A percentile compares a stretch with the other conserved stretches of the same genome.
These are phyloP conservation scores for Atta colombica DNA, from an alignment of 1,140 invertebrate genomes.

Conservation along the genomic window DNA sequence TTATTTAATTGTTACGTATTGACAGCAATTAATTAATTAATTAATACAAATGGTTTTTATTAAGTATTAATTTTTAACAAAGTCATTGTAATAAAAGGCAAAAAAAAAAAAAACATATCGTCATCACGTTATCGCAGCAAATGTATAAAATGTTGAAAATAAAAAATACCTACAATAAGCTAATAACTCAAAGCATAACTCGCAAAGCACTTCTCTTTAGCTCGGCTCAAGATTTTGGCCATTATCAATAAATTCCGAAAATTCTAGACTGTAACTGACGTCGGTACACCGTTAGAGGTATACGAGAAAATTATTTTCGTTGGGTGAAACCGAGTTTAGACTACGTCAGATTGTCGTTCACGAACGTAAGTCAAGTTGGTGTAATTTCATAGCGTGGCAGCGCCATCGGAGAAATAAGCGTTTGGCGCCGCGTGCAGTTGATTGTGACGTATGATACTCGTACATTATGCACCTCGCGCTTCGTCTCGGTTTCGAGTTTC, in stretches of 20 bases:
- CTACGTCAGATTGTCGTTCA: slow-evolving; percentile 71
- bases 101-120: no score
- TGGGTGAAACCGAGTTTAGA: slow-evolving; percentile 64
- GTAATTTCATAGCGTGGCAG: slow-evolving; percentile 78
- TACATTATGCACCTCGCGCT: slow-evolving; percentile 79
- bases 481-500: slow-evolving; percentile 81
- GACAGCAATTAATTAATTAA: background rate
- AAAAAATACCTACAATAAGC: background rate
- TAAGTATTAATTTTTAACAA: background rate
- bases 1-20: background rate
- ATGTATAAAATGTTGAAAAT: slow-evolving; percentile 12
- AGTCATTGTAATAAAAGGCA: background rate
- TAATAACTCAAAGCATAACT: slow-evolving; percentile 32
- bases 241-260: slow-evolving; percentile 62
- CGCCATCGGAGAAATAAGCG: slow-evolving; percentile 80
- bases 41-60: background rate
- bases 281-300: slow-evolving; percentile 70
- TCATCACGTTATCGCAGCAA: background rate
- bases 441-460: slow-evolving; percentile 82
- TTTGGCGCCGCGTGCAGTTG: slow-evolving; percentile 81
- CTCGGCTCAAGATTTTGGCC: slow-evolving; percentile 55
- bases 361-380: slow-evolving; percentile 77
- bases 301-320: slow-evolving; percentile 72
- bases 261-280: slow-evolving; percentile 66
- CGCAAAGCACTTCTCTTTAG: slow-evolving; percentile 31